Conservation (phyloP, 2,113 vertebrate genomes). For the Colius striatus region DNA sequence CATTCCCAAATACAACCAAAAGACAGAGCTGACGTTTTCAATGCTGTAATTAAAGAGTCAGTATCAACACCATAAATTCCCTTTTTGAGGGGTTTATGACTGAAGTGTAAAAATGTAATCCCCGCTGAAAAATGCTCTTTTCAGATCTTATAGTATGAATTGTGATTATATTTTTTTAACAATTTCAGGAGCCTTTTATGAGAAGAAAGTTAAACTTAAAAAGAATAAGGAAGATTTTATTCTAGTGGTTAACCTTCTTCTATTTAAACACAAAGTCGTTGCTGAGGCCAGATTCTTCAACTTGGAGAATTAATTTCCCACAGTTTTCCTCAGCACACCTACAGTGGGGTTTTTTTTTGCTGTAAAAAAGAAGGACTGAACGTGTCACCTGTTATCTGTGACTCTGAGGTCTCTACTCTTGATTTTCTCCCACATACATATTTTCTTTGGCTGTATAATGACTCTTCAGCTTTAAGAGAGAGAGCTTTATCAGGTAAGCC, state of each 20-base stretch:
- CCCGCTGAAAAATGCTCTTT: background rate
- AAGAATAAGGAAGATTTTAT: background rate
- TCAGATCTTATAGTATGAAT: background rate
- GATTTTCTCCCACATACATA: background rate
- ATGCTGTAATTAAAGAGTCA: background rate
- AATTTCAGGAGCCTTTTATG: background rate
- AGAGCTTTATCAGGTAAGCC: background rate
- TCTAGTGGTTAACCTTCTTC: background rate
- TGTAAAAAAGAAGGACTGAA: background rate
- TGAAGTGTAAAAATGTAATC: background rate
- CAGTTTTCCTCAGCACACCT: background rate
- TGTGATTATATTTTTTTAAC: background rate
- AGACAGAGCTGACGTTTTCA: background rate
- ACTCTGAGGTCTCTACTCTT: background rate
- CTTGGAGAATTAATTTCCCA: background rate
- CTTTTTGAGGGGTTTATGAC: background rate
- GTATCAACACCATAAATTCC: background rate
- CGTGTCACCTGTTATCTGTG: background rate
- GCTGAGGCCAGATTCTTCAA: background rate
- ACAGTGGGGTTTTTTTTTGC: background rate
- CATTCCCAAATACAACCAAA: background rate
- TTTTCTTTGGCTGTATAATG: background rate
- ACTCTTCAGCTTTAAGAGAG: background rate
- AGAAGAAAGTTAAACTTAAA: background rate
- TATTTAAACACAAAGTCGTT: background rate